phyloP scores from a whole-genome alignment of 2,888 invertebrate species.

The Gryllus longicercus region DNA sequence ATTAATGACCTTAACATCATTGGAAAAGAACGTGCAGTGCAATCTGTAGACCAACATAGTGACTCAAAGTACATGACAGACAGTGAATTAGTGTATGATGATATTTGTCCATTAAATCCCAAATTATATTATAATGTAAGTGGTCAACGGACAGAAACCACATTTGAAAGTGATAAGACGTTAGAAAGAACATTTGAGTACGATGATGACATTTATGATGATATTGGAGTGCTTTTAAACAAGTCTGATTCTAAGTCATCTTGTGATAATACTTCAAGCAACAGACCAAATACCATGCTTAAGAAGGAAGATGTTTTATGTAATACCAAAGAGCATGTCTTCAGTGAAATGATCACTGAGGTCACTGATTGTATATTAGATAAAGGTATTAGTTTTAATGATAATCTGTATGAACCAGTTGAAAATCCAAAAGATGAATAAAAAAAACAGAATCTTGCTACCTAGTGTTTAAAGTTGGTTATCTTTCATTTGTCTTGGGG shows the following conservation, averaged over 20 bases:
- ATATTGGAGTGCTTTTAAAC: constrained; percentile 21
- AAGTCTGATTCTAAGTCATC: not conserved
- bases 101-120: not conserved
- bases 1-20: not conserved
- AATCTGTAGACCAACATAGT: not conserved
- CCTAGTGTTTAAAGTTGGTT: too few species aligned
- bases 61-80: not conserved
- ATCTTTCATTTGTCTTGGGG: too few species aligned
- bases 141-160: not conserved
- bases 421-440: not conserved
- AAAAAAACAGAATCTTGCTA: not conserved
- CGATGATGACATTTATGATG: constrained; percentile 29
- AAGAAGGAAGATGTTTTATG: not conserved
- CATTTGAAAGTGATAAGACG: not conserved
- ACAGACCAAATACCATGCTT: not conserved
- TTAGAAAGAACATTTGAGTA: constrained; percentile 18
- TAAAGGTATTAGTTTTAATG: not conserved
- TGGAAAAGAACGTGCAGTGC: not conserved
- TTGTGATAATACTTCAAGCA: not conserved
- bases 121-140: not conserved
- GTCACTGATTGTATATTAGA: not conserved
- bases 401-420: not conserved
- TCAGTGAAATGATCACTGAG: not conserved
- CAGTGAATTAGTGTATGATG: constrained; percentile 22
- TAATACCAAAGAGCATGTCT: not conserved